These are phyloP conservation scores for Pipa parva DNA, from an alignment of 2,113 vertebrate species.

Conservation along the genomic window DNA sequence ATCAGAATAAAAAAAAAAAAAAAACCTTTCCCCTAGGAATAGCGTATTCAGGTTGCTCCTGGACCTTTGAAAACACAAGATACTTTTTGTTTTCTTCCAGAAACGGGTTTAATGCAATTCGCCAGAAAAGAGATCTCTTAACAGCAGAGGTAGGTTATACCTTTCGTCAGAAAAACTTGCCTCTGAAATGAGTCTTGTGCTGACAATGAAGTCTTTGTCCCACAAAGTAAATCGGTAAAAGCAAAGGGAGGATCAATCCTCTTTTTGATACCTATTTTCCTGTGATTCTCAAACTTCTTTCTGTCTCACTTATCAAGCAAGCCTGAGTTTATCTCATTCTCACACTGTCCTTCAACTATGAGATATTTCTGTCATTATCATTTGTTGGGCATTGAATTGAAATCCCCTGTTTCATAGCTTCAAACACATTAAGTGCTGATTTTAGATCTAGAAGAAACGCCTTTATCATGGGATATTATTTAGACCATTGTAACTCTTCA, in stretches of 20 bases:
- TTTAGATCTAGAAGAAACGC: neutral
- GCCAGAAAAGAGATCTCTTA: slow-evolving; percentile 94
- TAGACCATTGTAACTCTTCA: too few species aligned
- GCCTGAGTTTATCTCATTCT: slow-evolving; percentile 33
- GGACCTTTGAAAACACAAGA: slow-evolving; percentile 73
- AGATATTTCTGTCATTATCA: slow-evolving; percentile 20
- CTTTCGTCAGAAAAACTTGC: slow-evolving; percentile 66
- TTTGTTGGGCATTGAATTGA: slow-evolving; percentile 7
- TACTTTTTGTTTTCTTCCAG: slow-evolving; percentile 79
- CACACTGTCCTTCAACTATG: slow-evolving; percentile 17
- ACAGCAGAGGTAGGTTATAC: slow-evolving; percentile 91
- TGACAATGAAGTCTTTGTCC: slow-evolving; percentile 67
- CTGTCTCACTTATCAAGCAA: slow-evolving; percentile 38
- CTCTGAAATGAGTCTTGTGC: slow-evolving; percentile 57
- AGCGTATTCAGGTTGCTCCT: slow-evolving; percentile 63
- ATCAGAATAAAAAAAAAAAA: slow-evolving; percentile 64
- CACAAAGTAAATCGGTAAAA: slow-evolving; percentile 43
- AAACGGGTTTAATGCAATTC: slow-evolving; percentile 90
- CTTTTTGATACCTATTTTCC: slow-evolving; percentile 39
- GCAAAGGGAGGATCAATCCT: slow-evolving; percentile 43
- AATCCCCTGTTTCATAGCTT: neutral
- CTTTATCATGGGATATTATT: too few species aligned
- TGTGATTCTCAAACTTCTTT: slow-evolving; percentile 26
- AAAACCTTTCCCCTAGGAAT: slow-evolving; percentile 62
- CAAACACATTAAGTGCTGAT: neutral